Evolutionary conservation across 2,113 vertebrate species (phyloP).

Genomic region (Gavia stellata): DNA sequence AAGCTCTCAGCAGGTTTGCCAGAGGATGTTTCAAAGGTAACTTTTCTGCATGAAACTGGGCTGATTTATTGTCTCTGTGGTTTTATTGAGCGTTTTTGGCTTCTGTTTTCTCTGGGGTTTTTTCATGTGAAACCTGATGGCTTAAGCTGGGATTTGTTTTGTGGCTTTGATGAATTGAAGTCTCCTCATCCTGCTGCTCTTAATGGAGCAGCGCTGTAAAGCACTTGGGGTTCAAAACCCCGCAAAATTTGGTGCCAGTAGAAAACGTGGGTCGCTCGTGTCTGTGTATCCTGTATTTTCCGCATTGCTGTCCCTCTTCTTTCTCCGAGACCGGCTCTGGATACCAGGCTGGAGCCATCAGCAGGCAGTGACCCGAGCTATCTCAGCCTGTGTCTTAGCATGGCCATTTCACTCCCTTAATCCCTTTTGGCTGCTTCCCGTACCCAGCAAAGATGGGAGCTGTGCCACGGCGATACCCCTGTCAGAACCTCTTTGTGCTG

Average conservation of each 20-base stretch:
- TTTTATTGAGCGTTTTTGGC: conserved; percentile 37
- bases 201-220: conserved; percentile 9
- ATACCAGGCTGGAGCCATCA: not conserved
- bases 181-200: not conserved
- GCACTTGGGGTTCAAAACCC: not conserved
- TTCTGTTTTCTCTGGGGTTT: conserved; percentile 26
- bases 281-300: not conserved
- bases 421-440: not conserved
- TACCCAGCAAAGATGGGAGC: not conserved
- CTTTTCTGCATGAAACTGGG: not conserved
- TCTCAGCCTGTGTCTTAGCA: not conserved
- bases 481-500: not conserved
- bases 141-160: conserved; percentile 39
- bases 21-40: conserved; percentile 43
- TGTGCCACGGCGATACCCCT: fast-evolving
- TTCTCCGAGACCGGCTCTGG: not conserved
- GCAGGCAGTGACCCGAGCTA: not conserved
- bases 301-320: not conserved
- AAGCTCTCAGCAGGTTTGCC: conserved; percentile 23
- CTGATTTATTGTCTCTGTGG: conserved; percentile 53
- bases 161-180: conserved; percentile 40
- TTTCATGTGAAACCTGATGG: not conserved
- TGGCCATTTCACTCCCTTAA: not conserved
- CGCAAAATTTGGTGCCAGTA: not conserved
- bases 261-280: fast-evolving